Base-by-base conservation (phyloP, 2,113 vertebrate species). In the Corythaixoides concolor region DNA sequence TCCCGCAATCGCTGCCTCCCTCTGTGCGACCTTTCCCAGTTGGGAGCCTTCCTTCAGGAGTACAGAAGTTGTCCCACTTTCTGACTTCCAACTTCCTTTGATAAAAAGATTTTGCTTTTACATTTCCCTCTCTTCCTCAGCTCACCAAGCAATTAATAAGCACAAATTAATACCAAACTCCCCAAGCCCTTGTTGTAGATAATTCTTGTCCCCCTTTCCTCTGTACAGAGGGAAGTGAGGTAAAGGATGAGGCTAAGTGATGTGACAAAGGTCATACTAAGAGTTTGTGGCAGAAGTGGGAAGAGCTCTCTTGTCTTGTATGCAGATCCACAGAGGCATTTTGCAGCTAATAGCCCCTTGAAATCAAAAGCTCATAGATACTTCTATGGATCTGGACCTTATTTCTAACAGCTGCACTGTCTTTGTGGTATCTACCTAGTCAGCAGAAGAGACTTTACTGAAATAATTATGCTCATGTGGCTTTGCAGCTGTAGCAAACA, bases 401-500 rank as follows among this genome's bases (percentile, higher is more conserved):
- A 33, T 85, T 88, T 90, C 60, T 21, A 87, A 66, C 84, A 96
- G 91, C 88, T 94, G 77, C 88, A 49, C 66, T 68, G n/a, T 49
- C 68, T 92, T 88, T 93, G 73, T 93, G 35, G 32, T 56, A 89
- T 93, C 68, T 74, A 78, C 85, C 73, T 90, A 75, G 56, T 96
- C 95, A 96, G 96, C 95, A 92, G 56, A 96, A 95, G 78, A 93
- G 5, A 17, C 72, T 96, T 88, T 37, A 70, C 58, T 87, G 88
- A 68, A 87, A 75, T 90, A 89, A 92, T 95, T 86, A 60, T 23
- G 47, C 64, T 72, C 32, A 73, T 72, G 68, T 78, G 62, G 43
- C 72, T 90, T 90, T 78, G 88, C 96, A 96, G 92, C 92, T 93
- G 88, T 90, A 89, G 83, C 53, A 83, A 93, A 78, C 64, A 92